These are phyloP conservation scores for Ophion costatus DNA, from an alignment of 2,888 invertebrate species.

Conservation along the genomic window DNA sequence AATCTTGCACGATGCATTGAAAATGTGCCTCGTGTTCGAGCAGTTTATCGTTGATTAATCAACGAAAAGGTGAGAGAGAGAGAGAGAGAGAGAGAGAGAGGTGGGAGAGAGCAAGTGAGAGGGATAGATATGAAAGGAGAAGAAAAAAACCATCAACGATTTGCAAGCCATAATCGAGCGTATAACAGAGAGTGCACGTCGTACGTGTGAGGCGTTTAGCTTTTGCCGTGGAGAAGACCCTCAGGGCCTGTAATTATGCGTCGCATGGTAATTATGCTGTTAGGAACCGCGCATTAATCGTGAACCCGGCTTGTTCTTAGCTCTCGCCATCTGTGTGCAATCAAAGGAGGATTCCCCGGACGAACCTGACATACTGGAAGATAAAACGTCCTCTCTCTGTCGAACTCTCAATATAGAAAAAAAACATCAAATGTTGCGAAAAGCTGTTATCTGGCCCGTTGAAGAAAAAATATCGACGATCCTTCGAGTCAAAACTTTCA, in stretches of 20 bases:
- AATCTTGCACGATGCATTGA: conserved; percentile 44
- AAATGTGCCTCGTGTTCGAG: conserved; percentile 42
- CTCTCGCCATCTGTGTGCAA: conserved; percentile 14
- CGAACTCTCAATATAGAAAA: not conserved
- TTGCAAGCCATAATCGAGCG: conserved; percentile 48
- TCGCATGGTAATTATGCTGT: conserved; percentile 64
- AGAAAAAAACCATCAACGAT: conserved; percentile 28
- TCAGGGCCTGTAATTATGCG: conserved; percentile 62
- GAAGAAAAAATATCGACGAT: no score
- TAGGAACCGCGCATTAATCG: conserved; percentile 67
- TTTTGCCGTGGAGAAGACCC: conserved; percentile 42
- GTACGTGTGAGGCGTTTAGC: conserved; percentile 53
- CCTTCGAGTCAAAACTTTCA: not conserved
- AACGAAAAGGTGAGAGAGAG: conserved; percentile 39
- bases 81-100: not conserved
- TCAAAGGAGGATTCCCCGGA: conserved; percentile 34
- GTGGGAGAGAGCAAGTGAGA: not conserved
- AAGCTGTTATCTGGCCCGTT: not conserved
- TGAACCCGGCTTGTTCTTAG: conserved; percentile 20
- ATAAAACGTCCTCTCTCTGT: not conserved
- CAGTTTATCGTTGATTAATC: conserved; percentile 64
- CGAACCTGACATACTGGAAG: conserved; percentile 12
- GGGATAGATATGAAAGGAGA: conserved; percentile 4
- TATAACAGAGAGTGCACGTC: conserved; percentile 42
- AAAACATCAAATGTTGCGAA: not conserved